These are phyloP conservation scores for Opisthocomus hoazin DNA, from an alignment of 2,113 vertebrate species.

Conservation along the genomic window DNA sequence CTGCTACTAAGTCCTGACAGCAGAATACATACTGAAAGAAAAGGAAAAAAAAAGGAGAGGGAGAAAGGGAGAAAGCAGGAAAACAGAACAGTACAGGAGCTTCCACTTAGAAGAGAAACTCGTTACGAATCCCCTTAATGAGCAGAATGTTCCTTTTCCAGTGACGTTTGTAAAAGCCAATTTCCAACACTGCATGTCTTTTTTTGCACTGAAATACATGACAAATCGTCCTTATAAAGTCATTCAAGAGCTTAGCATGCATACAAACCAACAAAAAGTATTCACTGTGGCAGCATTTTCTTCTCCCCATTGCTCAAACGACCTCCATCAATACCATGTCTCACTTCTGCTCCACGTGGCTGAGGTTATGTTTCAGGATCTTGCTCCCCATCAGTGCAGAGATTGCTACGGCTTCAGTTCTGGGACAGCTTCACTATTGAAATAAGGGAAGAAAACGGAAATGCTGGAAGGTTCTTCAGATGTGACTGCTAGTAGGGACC, in stretches of 20 bases:
- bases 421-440: background rate
- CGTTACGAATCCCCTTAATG: background rate
- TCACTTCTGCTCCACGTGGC: background rate
- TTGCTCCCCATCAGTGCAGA: background rate
- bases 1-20: background rate
- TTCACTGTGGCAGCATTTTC: background rate
- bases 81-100: background rate
- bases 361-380: background rate
- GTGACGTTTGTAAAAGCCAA: background rate
- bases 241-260: background rate
- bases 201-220: background rate
- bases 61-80: background rate
- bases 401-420: background rate
- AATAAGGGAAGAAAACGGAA: background rate
- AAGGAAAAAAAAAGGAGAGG: no score
- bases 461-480: background rate
- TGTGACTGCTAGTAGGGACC: background rate
- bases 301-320: background rate
- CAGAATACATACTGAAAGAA: background rate
- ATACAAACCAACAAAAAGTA: background rate
- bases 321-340: background rate
- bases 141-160: background rate
- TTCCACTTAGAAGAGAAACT: background rate
- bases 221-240: background rate
- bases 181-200: background rate